phyloP scores from a whole-genome alignment of 35 echinoderm and acorn worm species.

The Amphiura filiformis region DNA sequence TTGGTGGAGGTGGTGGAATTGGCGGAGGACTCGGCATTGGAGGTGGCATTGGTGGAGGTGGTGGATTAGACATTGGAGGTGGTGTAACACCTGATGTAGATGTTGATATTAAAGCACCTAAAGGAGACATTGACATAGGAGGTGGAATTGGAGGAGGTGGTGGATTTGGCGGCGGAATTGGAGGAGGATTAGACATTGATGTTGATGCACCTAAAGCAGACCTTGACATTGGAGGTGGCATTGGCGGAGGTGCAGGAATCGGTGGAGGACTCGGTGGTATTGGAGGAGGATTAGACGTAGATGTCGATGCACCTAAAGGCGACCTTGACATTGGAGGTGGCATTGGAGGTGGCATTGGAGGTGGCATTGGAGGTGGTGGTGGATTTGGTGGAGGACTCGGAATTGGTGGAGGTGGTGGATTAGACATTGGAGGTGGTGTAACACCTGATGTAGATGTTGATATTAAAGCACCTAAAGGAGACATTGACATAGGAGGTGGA shows the following conservation, averaged over 20 bases:
- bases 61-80: not conserved
- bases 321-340: conserved; percentile 41
- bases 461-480: conserved; percentile 25
- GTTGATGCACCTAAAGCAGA: conserved; percentile 16
- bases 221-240: conserved; percentile 21
- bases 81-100: not conserved
- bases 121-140: not conserved
- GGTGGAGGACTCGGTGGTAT: conserved; percentile 23
- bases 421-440: conserved; percentile 28
- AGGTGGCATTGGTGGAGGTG: not conserved
- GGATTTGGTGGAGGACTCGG: conserved; percentile 11
- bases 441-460: conserved; percentile 25
- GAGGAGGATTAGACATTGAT: conserved; percentile 4
- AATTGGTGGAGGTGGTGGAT: conserved; percentile 15
- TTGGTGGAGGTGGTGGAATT: conserved; percentile 7
- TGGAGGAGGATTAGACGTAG: conserved; percentile 41
- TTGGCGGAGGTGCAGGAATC: not conserved
- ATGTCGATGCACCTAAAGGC: conserved; percentile 46
- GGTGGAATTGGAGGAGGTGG: not conserved
- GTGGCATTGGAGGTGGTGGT: not conserved
- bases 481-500: conserved; percentile 16
- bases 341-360: conserved; percentile 1
- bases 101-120: not conserved
- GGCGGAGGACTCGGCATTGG: conserved; percentile 20
- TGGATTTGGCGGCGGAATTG: not conserved